phyloP scores from a whole-genome alignment of 1,140 invertebrate species.

The Diprion similis region DNA sequence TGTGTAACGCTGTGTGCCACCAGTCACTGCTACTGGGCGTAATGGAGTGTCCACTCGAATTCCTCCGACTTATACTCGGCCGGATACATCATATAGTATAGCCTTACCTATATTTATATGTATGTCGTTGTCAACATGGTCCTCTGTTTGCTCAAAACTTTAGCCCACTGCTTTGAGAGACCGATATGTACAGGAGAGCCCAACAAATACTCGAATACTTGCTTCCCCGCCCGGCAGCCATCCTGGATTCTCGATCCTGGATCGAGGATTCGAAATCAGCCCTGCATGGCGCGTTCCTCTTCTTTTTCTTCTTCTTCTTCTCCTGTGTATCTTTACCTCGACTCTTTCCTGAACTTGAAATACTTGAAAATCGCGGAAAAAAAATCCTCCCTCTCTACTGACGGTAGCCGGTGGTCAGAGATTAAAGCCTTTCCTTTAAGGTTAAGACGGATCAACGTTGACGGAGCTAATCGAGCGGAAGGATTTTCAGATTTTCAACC shows the following conservation, averaged over 20 bases:
- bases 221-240: slow-evolving; percentile 25
- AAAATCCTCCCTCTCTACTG: too few relatives aligned
- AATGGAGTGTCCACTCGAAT: slow-evolving; percentile 36
- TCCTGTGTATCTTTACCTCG: neutral
- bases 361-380: neutral
- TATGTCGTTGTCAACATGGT: slow-evolving; percentile 20
- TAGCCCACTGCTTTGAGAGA: slow-evolving; percentile 40
- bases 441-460: slow-evolving; percentile 47
- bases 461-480: slow-evolving; percentile 42
- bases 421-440: slow-evolving; percentile 34
- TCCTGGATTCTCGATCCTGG: neutral
- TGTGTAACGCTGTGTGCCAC: slow-evolving; percentile 2
- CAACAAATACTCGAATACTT: slow-evolving; percentile 45
- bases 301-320: neutral
- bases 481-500: slow-evolving; percentile 36
- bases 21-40: slow-evolving; percentile 33
- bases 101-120: slow-evolving; percentile 2
- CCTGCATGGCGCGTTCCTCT: slow-evolving; percentile 13
- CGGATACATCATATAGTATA: neutral
- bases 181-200: slow-evolving; percentile 41
- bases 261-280: neutral
- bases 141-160: slow-evolving; percentile 49
- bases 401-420: slow-evolving; percentile 22
- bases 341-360: neutral
- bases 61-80: slow-evolving; percentile 5